These are phyloP conservation scores for Hiodon tergisus DNA, from an alignment of 2,113 vertebrate genomes.

Conservation along the genomic window DNA sequence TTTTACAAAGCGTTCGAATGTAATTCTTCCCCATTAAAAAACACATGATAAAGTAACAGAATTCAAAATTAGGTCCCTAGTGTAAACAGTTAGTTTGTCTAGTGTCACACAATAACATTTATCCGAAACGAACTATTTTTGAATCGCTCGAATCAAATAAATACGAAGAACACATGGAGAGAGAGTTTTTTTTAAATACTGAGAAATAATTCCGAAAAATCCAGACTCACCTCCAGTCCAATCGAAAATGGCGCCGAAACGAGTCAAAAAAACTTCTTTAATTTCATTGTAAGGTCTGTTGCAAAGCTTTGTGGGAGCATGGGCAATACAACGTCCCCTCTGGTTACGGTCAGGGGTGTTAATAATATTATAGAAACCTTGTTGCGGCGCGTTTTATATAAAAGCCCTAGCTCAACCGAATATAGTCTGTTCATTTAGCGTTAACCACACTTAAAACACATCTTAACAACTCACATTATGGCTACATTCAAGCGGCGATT, in stretches of 20 bases:
- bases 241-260: conserved; percentile 80
- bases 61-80: background rate
- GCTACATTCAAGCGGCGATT: too few species aligned
- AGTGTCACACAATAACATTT: background rate
- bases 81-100: background rate
- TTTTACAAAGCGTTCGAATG: background rate
- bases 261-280: conserved; percentile 64
- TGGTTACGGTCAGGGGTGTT: conserved; percentile 18
- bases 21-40: background rate
- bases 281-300: conserved; percentile 67
- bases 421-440: too few species aligned
- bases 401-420: too few species aligned
- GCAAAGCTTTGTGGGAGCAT: conserved; percentile 66
- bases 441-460: too few species aligned
- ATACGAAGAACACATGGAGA: background rate
- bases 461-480: too few species aligned
- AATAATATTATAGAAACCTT: conserved; percentile 15
- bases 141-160: background rate
- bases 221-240: conserved; percentile 69
- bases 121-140: background rate
- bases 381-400: conserved; percentile 29
- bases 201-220: conserved; percentile 41
- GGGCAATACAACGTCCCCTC: conserved; percentile 21
- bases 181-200: conserved; percentile 1
- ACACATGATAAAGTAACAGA: background rate